Conservation (phyloP, 2,113 vertebrate genomes). For the Paracanthobrama guichenoti region DNA sequence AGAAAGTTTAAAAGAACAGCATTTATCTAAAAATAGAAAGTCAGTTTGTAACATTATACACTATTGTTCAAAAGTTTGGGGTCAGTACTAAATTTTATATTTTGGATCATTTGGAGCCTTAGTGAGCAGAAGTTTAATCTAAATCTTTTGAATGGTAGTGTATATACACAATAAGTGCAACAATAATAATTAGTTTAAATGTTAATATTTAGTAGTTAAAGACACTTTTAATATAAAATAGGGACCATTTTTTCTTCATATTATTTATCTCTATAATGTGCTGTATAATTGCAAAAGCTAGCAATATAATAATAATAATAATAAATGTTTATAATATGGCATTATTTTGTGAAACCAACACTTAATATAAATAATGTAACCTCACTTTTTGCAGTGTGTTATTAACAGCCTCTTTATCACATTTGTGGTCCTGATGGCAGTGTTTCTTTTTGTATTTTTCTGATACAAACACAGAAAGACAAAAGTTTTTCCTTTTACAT, state of each 20-base stretch:
- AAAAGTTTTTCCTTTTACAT: neutral
- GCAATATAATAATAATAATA: neutral
- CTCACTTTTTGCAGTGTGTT: constrained; percentile 86
- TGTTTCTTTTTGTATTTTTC: constrained; percentile 80
- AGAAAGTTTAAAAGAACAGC: too few species aligned
- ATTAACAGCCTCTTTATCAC: constrained; percentile 80
- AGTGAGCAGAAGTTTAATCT: too few species aligned
- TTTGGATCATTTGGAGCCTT: too few species aligned
- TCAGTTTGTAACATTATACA: too few species aligned
- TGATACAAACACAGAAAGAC: constrained; percentile 68
- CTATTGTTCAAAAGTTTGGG: too few species aligned
- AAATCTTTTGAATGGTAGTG: too few species aligned
- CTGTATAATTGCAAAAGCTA: neutral
- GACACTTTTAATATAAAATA: too few species aligned
- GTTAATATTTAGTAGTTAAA: too few species aligned
- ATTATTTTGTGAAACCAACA: neutral
- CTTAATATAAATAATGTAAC: constrained; percentile 60
- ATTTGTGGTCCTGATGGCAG: constrained; percentile 83
- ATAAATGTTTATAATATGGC: neutral
- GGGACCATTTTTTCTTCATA: neutral
- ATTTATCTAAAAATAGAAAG: too few species aligned
- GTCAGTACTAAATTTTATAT: too few species aligned
- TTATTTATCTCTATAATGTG: neutral
- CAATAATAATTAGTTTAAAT: too few species aligned
- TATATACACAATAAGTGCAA: too few species aligned